Base-by-base conservation (phyloP, 1,140 invertebrate genomes). In the Nasonia longicornis region DNA sequence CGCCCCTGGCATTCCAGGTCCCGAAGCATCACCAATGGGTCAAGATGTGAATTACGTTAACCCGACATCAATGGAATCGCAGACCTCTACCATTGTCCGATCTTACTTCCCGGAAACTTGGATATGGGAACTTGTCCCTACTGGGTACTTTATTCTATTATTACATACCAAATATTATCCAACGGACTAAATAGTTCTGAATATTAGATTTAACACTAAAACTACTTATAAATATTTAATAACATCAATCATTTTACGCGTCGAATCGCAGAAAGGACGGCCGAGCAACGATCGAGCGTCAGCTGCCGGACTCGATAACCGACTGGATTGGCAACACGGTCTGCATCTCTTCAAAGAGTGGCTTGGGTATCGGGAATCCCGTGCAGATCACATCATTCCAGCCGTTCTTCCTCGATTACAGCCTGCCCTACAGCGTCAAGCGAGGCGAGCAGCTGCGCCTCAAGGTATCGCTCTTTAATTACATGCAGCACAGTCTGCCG, bases 391-490 rank as follows among this genome's bases (percentile, higher is more conserved):
- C 91, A n/a, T 93, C 93, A 10, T 95, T 95, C 85, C 93, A 95
- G 84, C 93, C 94, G 0, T 96, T 96, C 87, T 96, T 96, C 87
- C 89, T 95, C 11, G 93, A 94, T 83, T 89, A 95, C 38, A 92
- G 92, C 77, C 86, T 95, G 8, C 95, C 95, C 0, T 95, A 94
- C 84, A 93, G 94, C 7, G 91, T 96, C 0, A 94, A 94, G 85
- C 90, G 94, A 14, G 93, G 93, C 4, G 95, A 96, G 88, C 91
- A 93, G 42, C 87, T 96, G 2, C 92, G 92, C 2, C 87, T 96
- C 70, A 93, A 95, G 87, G 93, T 94, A 1, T 92, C 94, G 0
- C 90, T 96, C 1, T 95, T 95, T 87, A 96, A 96, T 88, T 96
- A 96, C 86, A 86, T 95, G 85, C 90, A 92, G 16, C 90, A 93